phyloP scores from a whole-genome alignment of 2,797 vertebrate genomes.

The Poecilia wingei region DNA sequence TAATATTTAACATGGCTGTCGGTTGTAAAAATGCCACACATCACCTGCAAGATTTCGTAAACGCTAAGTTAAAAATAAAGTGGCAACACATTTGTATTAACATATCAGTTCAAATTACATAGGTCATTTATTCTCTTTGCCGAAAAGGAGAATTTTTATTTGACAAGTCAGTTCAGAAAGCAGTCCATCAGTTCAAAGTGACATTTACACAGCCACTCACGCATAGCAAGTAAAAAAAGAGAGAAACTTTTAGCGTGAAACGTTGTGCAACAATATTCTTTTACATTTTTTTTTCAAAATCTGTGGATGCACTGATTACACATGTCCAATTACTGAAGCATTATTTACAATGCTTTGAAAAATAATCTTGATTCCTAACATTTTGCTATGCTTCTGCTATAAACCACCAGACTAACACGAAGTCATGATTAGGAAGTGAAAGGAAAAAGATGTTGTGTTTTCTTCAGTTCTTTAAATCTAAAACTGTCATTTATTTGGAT shows the following conservation, averaged over 20 bases:
- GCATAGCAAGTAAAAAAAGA: slow-evolving; percentile 35
- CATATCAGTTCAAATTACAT: slow-evolving; percentile 44
- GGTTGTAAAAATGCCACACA: slow-evolving; percentile 12
- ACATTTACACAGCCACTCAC: slow-evolving; percentile 69
- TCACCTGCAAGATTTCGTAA: neutral
- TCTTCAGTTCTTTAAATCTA: neutral
- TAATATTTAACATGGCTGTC: slow-evolving; percentile 12
- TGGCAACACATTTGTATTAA: slow-evolving; percentile 31
- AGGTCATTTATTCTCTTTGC: slow-evolving; percentile 44
- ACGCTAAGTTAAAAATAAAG: neutral
- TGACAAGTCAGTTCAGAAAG: slow-evolving; percentile 62
- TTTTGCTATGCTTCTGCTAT: neutral
- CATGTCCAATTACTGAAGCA: neutral
- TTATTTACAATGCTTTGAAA: neutral
- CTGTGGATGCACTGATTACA: neutral
- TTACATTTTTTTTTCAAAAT: slow-evolving; percentile 24
- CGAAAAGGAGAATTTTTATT: slow-evolving; percentile 64
- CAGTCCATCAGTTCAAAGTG: slow-evolving; percentile 66
- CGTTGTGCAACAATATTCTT: slow-evolving; percentile 21
- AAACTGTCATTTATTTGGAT: neutral
- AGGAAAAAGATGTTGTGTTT: neutral
- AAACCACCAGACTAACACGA: neutral
- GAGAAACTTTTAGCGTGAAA: slow-evolving; percentile 13
- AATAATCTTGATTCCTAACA: neutral
- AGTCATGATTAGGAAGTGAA: neutral